Evolutionary conservation across 2,113 vertebrate species (phyloP).

Genomic region (Mixornis gularis): DNA sequence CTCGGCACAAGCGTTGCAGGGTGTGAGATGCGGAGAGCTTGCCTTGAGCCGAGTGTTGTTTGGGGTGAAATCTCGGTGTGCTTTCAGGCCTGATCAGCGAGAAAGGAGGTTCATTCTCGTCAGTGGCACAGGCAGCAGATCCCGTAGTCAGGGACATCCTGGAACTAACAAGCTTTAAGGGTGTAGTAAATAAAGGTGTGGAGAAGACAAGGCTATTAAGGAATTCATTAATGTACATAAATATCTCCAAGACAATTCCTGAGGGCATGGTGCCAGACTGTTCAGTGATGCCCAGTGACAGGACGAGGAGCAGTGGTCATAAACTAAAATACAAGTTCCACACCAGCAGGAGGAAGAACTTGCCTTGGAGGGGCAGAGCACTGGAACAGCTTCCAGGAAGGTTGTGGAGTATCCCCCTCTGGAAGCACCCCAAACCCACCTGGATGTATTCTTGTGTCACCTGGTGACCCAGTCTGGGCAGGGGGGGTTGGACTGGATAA

Average conservation of each 20-base stretch:
- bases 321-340: neutral
- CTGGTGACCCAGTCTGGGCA: too few species aligned
- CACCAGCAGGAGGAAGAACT: accelerated
- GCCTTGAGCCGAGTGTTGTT: neutral
- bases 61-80: too few species aligned
- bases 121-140: neutral
- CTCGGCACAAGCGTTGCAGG: neutral
- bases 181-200: too few species aligned
- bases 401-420: neutral
- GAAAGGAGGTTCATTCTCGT: neutral
- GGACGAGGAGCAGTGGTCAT: neutral
- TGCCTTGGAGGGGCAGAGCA: neutral
- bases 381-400: neutral
- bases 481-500: accelerated
- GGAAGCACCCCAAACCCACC: neutral
- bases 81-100: neutral
- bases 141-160: neutral
- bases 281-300: neutral
- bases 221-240: accelerated
- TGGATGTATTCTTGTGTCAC: neutral
- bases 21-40: neutral
- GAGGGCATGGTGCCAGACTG: neutral
- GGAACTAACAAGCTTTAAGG: neutral
- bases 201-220: neutral
- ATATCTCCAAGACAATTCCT: neutral